A percentile compares a stretch with the other conserved stretches of the same genome.
Conservation (phyloP, 2,797 vertebrate genomes). For the Etheostoma perlongum region DNA sequence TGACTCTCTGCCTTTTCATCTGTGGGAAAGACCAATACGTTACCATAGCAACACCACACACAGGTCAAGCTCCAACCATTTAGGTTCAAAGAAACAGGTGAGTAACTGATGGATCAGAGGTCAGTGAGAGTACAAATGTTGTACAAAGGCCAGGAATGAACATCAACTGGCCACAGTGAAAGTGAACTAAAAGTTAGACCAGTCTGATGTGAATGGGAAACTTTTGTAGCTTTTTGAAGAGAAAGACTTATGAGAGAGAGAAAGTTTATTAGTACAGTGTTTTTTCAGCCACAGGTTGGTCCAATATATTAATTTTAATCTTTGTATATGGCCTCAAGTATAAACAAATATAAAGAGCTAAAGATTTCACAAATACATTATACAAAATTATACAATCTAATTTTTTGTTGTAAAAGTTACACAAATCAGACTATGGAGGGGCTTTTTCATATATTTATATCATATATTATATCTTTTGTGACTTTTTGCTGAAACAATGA, state of each 20-base stretch:
- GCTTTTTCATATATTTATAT: not conserved
- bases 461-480: constrained; percentile 6
- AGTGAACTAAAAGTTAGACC: not conserved
- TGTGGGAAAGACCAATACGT: constrained; percentile 58
- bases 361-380: not conserved
- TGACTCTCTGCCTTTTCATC: constrained; percentile 94
- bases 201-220: no score
- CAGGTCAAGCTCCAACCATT: constrained; percentile 9
- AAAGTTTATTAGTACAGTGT: not conserved
- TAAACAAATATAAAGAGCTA: constrained; percentile 1
- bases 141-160: not conserved
- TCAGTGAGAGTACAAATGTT: not conserved
- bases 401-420: not conserved
- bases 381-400: not conserved
- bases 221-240: not conserved
- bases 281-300: not conserved
- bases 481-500: constrained; percentile 8
- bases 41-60: constrained; percentile 11
- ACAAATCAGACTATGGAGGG: not conserved
- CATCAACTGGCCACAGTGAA: not conserved
- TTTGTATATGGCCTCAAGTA: not conserved
- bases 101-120: not conserved
- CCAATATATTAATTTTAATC: not conserved
- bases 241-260: not conserved
- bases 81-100: not conserved